Base-by-base conservation (phyloP, 1,140 invertebrate species). In the Trypoxylus dichotomus region DNA sequence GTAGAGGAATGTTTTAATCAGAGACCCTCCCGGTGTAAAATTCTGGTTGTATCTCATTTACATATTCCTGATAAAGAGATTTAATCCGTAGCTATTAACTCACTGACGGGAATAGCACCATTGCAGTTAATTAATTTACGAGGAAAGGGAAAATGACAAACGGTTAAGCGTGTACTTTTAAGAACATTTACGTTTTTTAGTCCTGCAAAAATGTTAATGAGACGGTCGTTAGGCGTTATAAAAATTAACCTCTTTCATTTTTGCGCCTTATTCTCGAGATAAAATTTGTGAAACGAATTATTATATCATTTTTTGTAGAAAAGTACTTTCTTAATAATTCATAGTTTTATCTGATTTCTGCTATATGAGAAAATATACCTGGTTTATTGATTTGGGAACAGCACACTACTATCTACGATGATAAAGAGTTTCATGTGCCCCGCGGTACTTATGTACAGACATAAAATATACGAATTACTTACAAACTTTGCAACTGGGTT, bases 401-500 rank as follows among this genome's bases (percentile, higher is more conserved):
- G 19, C 47, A 54, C 47, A 54, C 47, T 54, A 54, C 32, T 54
- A 54, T 54, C 47, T 54, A 6, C 13, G 19, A 54, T 19, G 47
- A 19, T 54, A 54, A 15, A 54, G 32, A 37, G 19, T 68, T 68
- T 68, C 11, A 25, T 68, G 13, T 68, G 27, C 27, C 15, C 27
- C 27, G 11, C 15, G 3, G 60, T 29, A 68, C 21, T 37, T 37
- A 37, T 37, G 11, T 27, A 68, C 47, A 1, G 24, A 68, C 60
- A 27, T 68, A 68, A 68, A 27, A 25, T 21, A 5, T 29, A 29
- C 27, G 27, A 68, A 24, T 29, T 77, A 77, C 77, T 78, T 78
- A 78, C 77, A 78, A 75, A 63, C 41, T 74, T 63, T 75, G 43
- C 54, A 78, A 73, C 58, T 78, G 42, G 25, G 54, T 41, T 78